phyloP scores from a whole-genome alignment of 2,888 invertebrate genomes.

The Bursaphelenchus okinawaensis region DNA sequence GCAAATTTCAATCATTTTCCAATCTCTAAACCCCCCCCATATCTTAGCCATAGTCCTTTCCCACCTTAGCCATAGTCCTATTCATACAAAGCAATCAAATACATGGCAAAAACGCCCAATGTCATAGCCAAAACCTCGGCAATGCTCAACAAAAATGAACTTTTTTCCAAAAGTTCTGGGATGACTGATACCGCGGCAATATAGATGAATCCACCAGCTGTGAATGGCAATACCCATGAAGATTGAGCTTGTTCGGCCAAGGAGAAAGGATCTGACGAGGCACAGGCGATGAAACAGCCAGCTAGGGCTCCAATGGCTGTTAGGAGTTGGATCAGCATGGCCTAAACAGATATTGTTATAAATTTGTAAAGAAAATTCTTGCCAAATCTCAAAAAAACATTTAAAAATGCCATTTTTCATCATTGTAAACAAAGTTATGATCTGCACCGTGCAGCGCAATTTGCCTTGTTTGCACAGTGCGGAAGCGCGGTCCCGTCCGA shows the following conservation, averaged over 20 bases:
- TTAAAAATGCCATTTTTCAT: no score
- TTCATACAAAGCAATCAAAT: slow-evolving; percentile 54
- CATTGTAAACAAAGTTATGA: no score
- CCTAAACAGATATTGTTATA: no score
- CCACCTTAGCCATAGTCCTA: no score
- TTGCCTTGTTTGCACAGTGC: no score
- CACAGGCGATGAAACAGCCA: slow-evolving; percentile 63
- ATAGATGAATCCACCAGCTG: slow-evolving; percentile 80
- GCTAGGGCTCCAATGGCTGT: slow-evolving; percentile 91
- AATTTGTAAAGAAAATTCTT: no score
- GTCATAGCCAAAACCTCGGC: slow-evolving; percentile 5
- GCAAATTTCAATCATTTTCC: no score
- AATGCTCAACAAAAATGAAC: slow-evolving; percentile 18
- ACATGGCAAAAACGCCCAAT: slow-evolving; percentile 52
- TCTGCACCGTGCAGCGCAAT: no score
- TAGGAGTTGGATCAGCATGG: slow-evolving; percentile 84
- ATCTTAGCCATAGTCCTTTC: no score
- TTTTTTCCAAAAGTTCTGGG: slow-evolving; percentile 80
- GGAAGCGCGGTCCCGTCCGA: no score
- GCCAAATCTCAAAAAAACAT: no score
- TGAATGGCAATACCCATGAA: slow-evolving; percentile 84
- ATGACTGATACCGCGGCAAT: slow-evolving; percentile 98
- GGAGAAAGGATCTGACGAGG: slow-evolving; percentile 44
- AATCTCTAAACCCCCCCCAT: no score
- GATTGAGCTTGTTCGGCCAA: slow-evolving; percentile 66